phyloP scores from a whole-genome alignment of 2,888 invertebrate species.

The Pterostichus niger region DNA sequence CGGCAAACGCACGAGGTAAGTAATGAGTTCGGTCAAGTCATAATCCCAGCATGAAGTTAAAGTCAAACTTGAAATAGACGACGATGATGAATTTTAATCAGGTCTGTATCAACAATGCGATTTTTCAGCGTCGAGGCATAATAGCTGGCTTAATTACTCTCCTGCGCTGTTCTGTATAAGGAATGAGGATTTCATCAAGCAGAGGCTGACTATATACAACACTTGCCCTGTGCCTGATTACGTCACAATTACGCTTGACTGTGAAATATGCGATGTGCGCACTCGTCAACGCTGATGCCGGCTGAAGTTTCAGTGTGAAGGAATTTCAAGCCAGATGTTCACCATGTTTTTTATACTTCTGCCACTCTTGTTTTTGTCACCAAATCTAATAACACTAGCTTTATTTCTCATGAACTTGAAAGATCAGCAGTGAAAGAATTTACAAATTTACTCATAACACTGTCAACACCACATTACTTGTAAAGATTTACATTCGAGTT shows the following conservation, averaged over 20 bases:
- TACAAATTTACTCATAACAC: too few species aligned
- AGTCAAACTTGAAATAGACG: slow-evolving; percentile 39
- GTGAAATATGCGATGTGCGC: slow-evolving; percentile 38
- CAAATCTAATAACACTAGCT: neutral
- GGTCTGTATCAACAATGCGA: slow-evolving; percentile 54
- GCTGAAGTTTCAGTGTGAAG: slow-evolving; percentile 2
- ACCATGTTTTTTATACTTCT: neutral
- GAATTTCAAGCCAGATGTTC: slow-evolving; percentile 19
- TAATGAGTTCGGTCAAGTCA: slow-evolving; percentile 53
- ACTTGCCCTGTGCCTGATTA: slow-evolving; percentile 28
- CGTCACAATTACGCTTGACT: slow-evolving; percentile 37
- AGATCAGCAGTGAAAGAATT: too few species aligned
- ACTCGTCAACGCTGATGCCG: neutral
- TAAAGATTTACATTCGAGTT: too few species aligned
- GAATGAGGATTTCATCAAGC: slow-evolving; percentile 56
- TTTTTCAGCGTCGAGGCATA: slow-evolving; percentile 57
- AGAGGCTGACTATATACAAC: too few species aligned
- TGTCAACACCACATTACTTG: too few species aligned
- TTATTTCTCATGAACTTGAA: too few species aligned
- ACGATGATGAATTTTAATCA: slow-evolving; percentile 64
- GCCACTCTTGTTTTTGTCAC: neutral
- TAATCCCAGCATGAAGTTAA: slow-evolving; percentile 40
- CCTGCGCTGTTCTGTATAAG: slow-evolving; percentile 10
- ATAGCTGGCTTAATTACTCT: slow-evolving; percentile 40
- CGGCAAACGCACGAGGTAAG: slow-evolving; percentile 15